Base-by-base conservation (phyloP, 2,797 vertebrate genomes). In the Cottoperca gobio region DNA sequence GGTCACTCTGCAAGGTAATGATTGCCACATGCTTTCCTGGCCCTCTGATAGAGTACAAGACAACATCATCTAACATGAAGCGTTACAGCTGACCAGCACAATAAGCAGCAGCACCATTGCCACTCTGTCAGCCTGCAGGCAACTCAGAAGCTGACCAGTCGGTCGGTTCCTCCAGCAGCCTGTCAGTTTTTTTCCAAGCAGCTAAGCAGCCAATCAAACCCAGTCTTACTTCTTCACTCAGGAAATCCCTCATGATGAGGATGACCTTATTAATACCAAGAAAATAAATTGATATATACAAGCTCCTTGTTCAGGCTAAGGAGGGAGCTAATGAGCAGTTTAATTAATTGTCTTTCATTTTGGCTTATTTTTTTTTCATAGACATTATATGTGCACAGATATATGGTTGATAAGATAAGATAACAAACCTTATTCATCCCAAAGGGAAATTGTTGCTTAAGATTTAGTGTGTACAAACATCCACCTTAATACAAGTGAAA, bases 111-210 rank as follows among this genome's bases (percentile, higher is more conserved):
- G 24, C 12, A 31, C 10, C 7, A 2, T n/a, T 45, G 39, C 21
- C 54, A 57, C 8, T 23, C 33, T 14, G 33, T 57, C n/a, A 42
- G 37, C 57, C 37, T 26, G 5, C 21, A 26, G 37, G 14, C 23
- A 58, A 17, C 21, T n/a, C n/a, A n/a, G n/a, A n/a, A n/a, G n/a
- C n/a, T n/a, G n/a, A n/a, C n/a, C n/a, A n/a, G n/a, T n/a, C n/a
- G n/a, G n/a, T n/a, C n/a, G n/a, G n/a, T n/a, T n/a, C n/a, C n/a
- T n/a, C n/a, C n/a, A n/a, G n/a, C n/a, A n/a, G n/a, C n/a, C n/a
- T n/a, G n/a, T 61, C 35, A 49, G 67, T 66, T 37, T 66, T 66
- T 37, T 66, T 2, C 53, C 42, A 46, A 68, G 26, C 53, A 68
- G 50, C 26, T 5, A 16, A 21, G 10, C 64, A 48, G 53, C 42